Evolutionary conservation across 2,797 vertebrate genomes (phyloP), one percentile per base, ranked within the genome.

Genomic region (Zenarchopterus dispar): DNA sequence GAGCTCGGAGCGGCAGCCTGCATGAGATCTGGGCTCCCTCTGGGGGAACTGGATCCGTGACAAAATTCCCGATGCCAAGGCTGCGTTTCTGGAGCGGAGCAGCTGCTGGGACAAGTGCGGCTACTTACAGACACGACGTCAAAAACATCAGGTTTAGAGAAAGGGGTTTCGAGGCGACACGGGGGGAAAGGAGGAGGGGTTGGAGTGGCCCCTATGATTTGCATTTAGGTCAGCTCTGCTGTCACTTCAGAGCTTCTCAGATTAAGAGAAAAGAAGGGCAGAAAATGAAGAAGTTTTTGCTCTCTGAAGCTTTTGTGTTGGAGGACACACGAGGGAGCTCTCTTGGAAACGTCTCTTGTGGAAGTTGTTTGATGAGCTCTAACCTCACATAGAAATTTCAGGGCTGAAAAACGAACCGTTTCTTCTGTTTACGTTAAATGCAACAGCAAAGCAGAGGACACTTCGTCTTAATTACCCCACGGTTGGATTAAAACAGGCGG

Each of bases 11-110:
- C 67, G 60, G 62, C 49, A 71, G 75, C 79, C 84, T 84, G 80
- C 73, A 68, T 79, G 84, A 88, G 81, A 85, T 87, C 66, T 73
- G 64, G 85, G 73, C 84, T 91, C 82, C 77, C 86, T 89, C 80
- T 15, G 63, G 81, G 72, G 6, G 77, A 81, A 66, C 82, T 85
- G 86, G 86, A 87, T 86, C 78, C 5, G 56, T 85, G 86, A 88
- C 89, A 89, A 77, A 79, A 89, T 88, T 91, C 88, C 77, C 79
- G 53, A 78, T 82, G 58, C 70, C 54, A 48, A 78, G 84, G 77
- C 77, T 60, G 62, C 85, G 73, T 85, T 77, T 86, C 70, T 84
- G 78, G 85, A 84, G 59, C 81, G 54, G 67, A 80, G 82, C 85
- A 86, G 90, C 89, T 88, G 91, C 84, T 78, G 75, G 52, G 65